Percentiles rank a stretch among this genome's conserved stretches.
Conservation (phyloP, 2,113 vertebrate genomes). For the Catharus minimus region DNA sequence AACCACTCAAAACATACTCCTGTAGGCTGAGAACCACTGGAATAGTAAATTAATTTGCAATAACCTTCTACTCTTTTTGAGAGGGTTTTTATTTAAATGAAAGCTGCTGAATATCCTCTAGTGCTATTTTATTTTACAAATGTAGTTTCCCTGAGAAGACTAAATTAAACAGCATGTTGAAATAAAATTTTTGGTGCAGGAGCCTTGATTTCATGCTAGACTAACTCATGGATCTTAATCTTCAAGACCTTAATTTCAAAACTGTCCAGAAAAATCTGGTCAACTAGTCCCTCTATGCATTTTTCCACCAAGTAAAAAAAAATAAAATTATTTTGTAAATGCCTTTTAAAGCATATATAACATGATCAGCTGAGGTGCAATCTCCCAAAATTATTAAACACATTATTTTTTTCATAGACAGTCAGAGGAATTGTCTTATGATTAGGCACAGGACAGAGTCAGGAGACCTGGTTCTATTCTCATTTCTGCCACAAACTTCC, state of each 20-base stretch:
- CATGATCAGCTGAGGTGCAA: neutral
- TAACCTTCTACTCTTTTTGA: neutral
- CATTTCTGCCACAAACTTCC: constrained; percentile 12
- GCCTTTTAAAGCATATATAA: neutral
- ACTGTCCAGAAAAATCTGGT: neutral
- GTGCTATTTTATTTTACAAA: neutral
- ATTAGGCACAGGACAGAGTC: constrained; percentile 38
- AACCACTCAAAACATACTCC: neutral
- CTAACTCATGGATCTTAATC: neutral
- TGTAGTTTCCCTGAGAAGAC: neutral
- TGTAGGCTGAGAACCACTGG: neutral
- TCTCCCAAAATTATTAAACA: neutral
- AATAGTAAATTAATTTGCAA: neutral
- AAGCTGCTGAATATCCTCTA: neutral
- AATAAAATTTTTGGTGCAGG: neutral
- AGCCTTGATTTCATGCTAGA: neutral
- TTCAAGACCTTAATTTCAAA: neutral
- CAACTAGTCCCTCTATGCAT: neutral
- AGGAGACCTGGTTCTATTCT: constrained; percentile 47
- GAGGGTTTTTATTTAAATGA: neutral
- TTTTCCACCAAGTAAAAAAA: neutral
- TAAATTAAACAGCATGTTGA: neutral
- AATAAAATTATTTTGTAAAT: neutral
- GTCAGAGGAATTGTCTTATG: constrained; percentile 28
- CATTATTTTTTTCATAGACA: neutral